Evolutionary conservation across 2,888 invertebrate species (phyloP).

Genomic region (Rhagophthalmus giganteus): DNA sequence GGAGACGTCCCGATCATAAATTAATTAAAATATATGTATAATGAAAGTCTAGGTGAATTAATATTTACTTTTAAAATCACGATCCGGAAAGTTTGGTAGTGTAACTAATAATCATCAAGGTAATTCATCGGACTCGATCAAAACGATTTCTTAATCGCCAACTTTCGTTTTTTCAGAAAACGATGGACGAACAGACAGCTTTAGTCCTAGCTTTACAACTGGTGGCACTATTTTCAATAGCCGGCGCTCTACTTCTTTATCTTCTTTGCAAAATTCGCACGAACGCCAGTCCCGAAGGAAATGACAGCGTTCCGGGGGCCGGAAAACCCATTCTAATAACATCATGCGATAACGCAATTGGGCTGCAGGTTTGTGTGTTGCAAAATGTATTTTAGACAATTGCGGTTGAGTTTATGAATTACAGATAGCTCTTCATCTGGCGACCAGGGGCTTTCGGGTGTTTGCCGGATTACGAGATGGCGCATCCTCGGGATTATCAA

Average conservation of each 20-base stretch:
- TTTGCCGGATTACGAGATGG: conserved; percentile 72
- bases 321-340: background rate
- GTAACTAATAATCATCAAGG: too few species aligned
- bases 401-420: conserved; percentile 17
- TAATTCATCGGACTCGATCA: too few species aligned
- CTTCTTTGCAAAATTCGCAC: conserved; percentile 74
- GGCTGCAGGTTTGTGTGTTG: too few species aligned
- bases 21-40: too few species aligned
- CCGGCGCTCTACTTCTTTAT: conserved; percentile 79
- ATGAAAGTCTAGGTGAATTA: too few species aligned
- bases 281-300: conserved; percentile 52
- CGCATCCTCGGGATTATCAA: conserved; percentile 57
- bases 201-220: conserved; percentile 78
- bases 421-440: conserved; percentile 70
- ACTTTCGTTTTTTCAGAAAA: conserved; percentile 20
- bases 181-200: conserved; percentile 81
- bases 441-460: conserved; percentile 74
- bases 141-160: too few species aligned
- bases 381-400: conserved; percentile 46
- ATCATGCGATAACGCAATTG: background rate
- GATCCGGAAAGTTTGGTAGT: too few species aligned
- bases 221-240: conserved; percentile 79
- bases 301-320: conserved; percentile 58
- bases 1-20: too few species aligned
- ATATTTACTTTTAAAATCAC: too few species aligned